phyloP scores from a whole-genome alignment of 2,113 vertebrate genomes.

The Symphodus melops region DNA sequence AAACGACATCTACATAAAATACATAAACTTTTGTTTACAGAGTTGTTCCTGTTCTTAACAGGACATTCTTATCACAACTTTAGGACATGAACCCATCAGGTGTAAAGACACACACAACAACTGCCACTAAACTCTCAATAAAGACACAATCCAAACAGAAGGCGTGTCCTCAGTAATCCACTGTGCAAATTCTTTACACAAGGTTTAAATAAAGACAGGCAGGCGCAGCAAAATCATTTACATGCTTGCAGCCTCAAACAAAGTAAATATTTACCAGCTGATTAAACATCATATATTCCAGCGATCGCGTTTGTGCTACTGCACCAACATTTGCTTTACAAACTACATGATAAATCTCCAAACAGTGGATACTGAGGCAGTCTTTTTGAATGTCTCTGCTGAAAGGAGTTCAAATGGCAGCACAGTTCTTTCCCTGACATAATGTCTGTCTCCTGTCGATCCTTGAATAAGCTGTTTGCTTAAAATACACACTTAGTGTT shows the following conservation, averaged over 20 bases:
- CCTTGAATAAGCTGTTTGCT: conserved; percentile 1
- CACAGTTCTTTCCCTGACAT: background rate
- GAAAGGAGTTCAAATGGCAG: conserved; percentile 8
- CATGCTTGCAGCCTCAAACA: background rate
- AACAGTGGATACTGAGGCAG: background rate
- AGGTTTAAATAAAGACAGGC: conserved; percentile 37
- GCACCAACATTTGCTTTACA: conserved; percentile 9
- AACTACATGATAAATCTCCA: conserved; percentile 8
- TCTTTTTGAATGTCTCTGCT: background rate
- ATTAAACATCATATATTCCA: background rate
- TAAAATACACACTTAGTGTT: conserved; percentile 29
- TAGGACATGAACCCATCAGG: conserved; percentile 49
- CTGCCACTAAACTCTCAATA: conserved; percentile 29
- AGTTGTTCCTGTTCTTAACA: conserved; percentile 66
- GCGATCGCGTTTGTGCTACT: conserved; percentile 1
- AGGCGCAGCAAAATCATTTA: background rate
- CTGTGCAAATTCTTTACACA: conserved; percentile 51
- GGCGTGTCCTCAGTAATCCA: conserved; percentile 32
- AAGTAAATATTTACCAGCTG: conserved; percentile 49
- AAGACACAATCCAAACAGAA: conserved; percentile 52
- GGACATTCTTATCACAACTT: conserved; percentile 63
- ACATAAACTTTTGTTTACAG: conserved; percentile 64
- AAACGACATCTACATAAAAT: conserved; percentile 67
- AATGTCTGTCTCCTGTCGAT: background rate
- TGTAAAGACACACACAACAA: conserved; percentile 17